Evolutionary conservation across 2,797 vertebrate species (phyloP).

Genomic region (Eremophila alpestris): DNA sequence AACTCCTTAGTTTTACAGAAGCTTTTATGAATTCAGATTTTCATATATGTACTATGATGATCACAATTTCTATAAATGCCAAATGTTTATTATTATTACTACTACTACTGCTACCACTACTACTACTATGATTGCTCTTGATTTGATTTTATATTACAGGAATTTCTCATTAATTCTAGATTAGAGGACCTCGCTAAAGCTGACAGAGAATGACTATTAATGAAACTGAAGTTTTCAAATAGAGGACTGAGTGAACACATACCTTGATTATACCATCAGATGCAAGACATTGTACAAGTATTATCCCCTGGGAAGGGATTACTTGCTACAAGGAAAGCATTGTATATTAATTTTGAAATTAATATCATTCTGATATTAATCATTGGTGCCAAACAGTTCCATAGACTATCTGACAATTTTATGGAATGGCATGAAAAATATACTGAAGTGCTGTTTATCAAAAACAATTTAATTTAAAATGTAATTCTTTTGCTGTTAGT

Average conservation of each 20-base stretch:
- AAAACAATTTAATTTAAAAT: background rate
- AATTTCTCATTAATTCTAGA: background rate
- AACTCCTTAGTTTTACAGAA: background rate
- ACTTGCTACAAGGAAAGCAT: background rate
- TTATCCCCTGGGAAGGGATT: background rate
- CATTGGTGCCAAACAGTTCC: background rate
- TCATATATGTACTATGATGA: background rate
- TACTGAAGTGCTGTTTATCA: background rate
- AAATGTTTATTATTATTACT: background rate
- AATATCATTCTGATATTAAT: background rate
- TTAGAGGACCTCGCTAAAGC: background rate
- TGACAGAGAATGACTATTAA: background rate
- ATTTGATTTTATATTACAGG: background rate
- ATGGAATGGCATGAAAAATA: background rate
- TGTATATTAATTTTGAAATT: background rate
- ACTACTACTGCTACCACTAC: background rate
- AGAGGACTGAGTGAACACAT: background rate
- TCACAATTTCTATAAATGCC: background rate
- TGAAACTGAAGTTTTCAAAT: background rate
- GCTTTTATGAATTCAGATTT: background rate
- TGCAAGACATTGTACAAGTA: background rate
- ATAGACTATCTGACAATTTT: background rate
- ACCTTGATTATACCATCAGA: background rate
- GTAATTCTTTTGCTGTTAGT: background rate
- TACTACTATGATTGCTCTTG: background rate